These are phyloP conservation scores for Drosophila nr. fundita DNA, from an alignment of 2,888 invertebrate genomes.

Conservation along the genomic window DNA sequence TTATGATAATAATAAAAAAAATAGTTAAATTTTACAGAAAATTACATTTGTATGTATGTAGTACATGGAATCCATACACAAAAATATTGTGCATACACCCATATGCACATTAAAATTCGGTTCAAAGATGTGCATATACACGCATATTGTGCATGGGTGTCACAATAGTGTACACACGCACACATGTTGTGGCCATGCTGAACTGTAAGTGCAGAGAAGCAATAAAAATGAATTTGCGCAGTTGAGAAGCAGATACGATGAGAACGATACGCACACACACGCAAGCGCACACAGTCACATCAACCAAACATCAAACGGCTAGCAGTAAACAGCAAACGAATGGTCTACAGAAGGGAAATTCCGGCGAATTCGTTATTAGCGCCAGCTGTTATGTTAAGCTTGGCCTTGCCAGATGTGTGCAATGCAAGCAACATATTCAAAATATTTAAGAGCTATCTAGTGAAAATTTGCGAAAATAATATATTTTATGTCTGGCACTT, in stretches of 20 bases:
- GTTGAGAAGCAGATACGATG: slow-evolving; percentile 12
- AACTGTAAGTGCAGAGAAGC: background rate
- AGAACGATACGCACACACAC: slow-evolving; percentile 28
- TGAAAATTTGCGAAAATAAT: too few species aligned
- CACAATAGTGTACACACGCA: too few species aligned
- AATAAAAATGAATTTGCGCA: background rate
- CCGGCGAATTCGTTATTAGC: slow-evolving; percentile 36
- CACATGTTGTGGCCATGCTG: background rate
- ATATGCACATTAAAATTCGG: background rate
- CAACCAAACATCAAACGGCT: too few species aligned
- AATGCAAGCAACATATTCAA: too few species aligned
- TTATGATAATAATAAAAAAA: too few species aligned
- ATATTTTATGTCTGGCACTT: too few species aligned
- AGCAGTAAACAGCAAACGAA: background rate
- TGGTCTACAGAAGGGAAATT: background rate
- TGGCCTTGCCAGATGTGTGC: too few species aligned
- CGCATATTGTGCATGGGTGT: background rate
- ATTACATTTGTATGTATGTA: too few species aligned
- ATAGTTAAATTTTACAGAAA: too few species aligned
- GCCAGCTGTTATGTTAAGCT: too few species aligned
- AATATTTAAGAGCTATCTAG: background rate
- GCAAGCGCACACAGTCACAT: slow-evolving; percentile 34
- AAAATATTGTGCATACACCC: background rate
- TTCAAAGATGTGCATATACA: background rate
- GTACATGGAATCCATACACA: background rate